Conservation (phyloP, 2,113 vertebrate species). For the Erythrocercus mccallii region DNA sequence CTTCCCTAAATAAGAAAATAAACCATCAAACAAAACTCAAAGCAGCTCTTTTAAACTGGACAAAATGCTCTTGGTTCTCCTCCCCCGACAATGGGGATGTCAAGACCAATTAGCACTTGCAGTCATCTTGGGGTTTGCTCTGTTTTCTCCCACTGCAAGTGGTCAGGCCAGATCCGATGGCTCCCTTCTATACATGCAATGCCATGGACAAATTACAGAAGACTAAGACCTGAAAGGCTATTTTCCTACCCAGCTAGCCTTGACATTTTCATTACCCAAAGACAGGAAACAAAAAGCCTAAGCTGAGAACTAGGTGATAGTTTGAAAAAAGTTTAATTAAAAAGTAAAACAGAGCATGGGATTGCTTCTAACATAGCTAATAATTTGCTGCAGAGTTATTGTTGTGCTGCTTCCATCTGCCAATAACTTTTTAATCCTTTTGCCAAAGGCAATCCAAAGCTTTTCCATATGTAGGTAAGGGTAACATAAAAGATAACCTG, state of each 20-base stretch:
- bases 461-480: neutral
- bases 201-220: neutral
- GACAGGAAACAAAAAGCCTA: slow-evolving; percentile 5
- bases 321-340: slow-evolving; percentile 24
- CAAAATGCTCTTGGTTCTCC: neutral
- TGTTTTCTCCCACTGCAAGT: slow-evolving; percentile 26
- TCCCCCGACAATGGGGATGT: slow-evolving; percentile 27
- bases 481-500: neutral
- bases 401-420: neutral
- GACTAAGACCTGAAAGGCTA: neutral
- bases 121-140: neutral
- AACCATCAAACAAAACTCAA: slow-evolving; percentile 5
- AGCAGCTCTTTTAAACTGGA: neutral
- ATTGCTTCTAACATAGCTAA: slow-evolving; percentile 41
- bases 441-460: slow-evolving; percentile 18
- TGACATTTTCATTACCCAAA: neutral
- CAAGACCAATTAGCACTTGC: slow-evolving; percentile 19
- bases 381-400: slow-evolving; percentile 31
- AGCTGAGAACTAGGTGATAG: neutral
- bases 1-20: neutral
- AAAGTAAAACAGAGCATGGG: slow-evolving; percentile 15
- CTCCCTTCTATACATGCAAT: neutral
- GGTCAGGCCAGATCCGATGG: neutral
- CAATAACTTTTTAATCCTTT: slow-evolving; percentile 41
- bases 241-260: neutral